Base-by-base conservation (phyloP, 2,888 invertebrate genomes). In the Bellardia bayeri region DNA sequence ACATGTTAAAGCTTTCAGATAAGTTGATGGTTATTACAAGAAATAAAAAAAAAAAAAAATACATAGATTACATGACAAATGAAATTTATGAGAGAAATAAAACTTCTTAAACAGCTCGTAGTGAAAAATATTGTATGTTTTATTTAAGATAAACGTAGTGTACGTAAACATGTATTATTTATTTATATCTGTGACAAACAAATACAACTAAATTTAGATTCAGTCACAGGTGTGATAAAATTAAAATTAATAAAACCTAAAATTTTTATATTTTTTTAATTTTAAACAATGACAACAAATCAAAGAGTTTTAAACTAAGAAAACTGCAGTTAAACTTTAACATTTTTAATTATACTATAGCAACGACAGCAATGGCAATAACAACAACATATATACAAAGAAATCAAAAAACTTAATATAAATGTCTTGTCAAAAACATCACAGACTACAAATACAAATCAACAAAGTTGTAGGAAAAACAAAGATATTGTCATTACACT, bases 371-470 rank as follows among this genome's bases (percentile, higher is more conserved):
- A 37, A 6, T 6, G 37, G 37, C 37, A 37, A 3, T 37, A 5
- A 6, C 37, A 37, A 37, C 37, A 37, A 45, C 9, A 42, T 7
- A 42, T 45, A 45, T 13, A 13, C 45, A 3, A 8, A 33, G 8
- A 33, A 33, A 45, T 11, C 5, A 49, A n/a, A 23, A 7, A 61
- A 14, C 30, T 42, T 14, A 5, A 71, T 42, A 75, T n/a, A 33
- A 56, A 81, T 81, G 45, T 58, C 49, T 14, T 82, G 75, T 82
- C 82, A 76, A 45, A 51, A 54, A 42, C 82, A 76, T 75, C 23
- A 69, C 68, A 68, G 49, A 11, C 58, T 42, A 69, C 30, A 69
- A 54, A 45, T 37, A 56, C 23, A 56, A 66, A 56, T 45, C n/a
- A 45, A 45, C 11, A 42, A 69, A 78, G 11, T 58, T 76, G 14